Evolutionary conservation across 2,888 invertebrate species (phyloP).

Genomic region (Strigamia crassipes): DNA sequence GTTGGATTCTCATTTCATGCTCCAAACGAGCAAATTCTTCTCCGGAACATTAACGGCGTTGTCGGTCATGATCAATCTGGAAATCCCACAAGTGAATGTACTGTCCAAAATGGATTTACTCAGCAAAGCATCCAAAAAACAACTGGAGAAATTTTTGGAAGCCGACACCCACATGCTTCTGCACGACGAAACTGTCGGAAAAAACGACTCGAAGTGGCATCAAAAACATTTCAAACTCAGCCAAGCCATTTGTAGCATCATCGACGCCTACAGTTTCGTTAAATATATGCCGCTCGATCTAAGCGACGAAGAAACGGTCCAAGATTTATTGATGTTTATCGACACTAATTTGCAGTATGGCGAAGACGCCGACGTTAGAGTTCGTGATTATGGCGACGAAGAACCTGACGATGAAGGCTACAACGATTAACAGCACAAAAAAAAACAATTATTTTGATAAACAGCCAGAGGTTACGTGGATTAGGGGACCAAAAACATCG

Average conservation of each 20-base stretch:
- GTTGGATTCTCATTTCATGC: constrained; percentile 95
- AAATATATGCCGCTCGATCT: constrained; percentile 87
- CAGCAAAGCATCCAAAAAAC: constrained; percentile 75
- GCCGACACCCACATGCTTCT: constrained; percentile 82
- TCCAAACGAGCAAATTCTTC: constrained; percentile 92
- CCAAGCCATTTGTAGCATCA: constrained; percentile 52
- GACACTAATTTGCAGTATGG: constrained; percentile 95
- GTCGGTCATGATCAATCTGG: constrained; percentile 95
- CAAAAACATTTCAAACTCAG: constrained; percentile 66
- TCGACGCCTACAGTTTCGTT: constrained; percentile 90
- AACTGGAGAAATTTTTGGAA: constrained; percentile 83
- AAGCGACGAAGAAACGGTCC: constrained; percentile 83
- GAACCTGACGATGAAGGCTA: background rate
- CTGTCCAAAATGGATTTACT: constrained; percentile 94
- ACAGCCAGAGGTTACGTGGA: too few relatives aligned
- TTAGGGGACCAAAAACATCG: too few relatives aligned
- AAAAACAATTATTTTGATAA: too few relatives aligned
- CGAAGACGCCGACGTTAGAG: constrained; percentile 88
- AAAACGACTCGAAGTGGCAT: constrained; percentile 67
- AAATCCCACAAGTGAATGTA: constrained; percentile 91
- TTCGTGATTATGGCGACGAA: background rate
- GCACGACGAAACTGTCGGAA: constrained; percentile 63
- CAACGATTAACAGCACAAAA: background rate
- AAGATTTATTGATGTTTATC: constrained; percentile 83
- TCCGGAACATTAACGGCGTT: constrained; percentile 95